Conservation (phyloP, 2,113 vertebrate species). For the Hydrochoerus hydrochaeris region DNA sequence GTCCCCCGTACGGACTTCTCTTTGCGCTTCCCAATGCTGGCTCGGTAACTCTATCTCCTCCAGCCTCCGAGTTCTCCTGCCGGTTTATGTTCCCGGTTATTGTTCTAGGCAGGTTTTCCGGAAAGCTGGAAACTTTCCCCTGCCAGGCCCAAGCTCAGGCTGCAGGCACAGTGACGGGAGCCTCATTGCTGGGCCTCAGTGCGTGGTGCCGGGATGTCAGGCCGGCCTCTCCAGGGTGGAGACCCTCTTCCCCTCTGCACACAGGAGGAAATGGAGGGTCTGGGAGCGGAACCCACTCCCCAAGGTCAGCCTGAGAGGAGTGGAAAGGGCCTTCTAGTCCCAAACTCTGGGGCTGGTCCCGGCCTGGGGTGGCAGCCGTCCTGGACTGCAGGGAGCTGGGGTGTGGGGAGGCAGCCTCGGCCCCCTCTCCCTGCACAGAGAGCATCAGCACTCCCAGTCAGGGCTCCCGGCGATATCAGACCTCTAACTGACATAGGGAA, state of each 20-base stretch:
- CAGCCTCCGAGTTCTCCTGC: background rate
- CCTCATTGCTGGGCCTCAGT: no score
- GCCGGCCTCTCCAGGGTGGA: background rate
- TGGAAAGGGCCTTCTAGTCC: background rate
- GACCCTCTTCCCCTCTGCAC: background rate
- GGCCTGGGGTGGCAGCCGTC: background rate
- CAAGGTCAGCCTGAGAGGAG: background rate
- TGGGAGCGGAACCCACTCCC: background rate
- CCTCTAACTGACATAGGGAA: background rate
- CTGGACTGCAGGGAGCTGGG: background rate
- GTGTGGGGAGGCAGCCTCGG: no score
- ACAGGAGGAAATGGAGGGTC: background rate
- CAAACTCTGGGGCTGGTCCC: background rate
- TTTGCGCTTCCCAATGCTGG: no score
- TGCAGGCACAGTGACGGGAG: background rate
- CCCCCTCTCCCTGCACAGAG: background rate
- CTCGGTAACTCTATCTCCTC: background rate
- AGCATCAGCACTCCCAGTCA: background rate
- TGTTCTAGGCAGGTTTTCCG: constrained; percentile 12
- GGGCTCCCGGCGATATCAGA: background rate
- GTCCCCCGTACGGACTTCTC: fast-evolving
- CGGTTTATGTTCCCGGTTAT: background rate
- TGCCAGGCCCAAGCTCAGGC: background rate
- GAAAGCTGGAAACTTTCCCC: background rate
- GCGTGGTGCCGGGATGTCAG: background rate